These are phyloP conservation scores for Dyspetes luteomarginatus DNA, from an alignment of 2,888 invertebrate species.

Conservation along the genomic window DNA sequence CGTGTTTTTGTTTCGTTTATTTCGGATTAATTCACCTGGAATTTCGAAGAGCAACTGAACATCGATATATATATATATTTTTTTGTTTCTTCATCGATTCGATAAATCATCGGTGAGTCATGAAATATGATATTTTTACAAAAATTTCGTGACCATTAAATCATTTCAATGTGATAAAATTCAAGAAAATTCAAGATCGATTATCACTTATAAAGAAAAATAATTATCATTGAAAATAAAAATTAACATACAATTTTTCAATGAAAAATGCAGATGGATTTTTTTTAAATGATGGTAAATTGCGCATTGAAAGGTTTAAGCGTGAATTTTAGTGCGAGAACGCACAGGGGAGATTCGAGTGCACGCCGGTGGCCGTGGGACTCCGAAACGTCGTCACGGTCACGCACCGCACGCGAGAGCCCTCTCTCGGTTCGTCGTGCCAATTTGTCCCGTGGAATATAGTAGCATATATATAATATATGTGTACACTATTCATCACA, in stretches of 20 bases:
- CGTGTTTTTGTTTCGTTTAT: slow-evolving; percentile 19
- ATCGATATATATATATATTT: too few relatives aligned
- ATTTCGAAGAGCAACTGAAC: not conserved
- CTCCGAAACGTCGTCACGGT: slow-evolving; percentile 68
- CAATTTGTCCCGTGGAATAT: slow-evolving; percentile 67
- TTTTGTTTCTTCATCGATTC: too few relatives aligned
- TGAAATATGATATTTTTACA: not conserved
- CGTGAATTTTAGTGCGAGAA: slow-evolving; percentile 37
- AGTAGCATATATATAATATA: too few relatives aligned
- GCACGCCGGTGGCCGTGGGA: slow-evolving; percentile 68
- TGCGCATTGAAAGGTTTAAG: slow-evolving; percentile 51
- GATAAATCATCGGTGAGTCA: slow-evolving; percentile 23
- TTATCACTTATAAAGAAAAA: not conserved
- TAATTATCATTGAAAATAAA: not conserved
- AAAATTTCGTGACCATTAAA: not conserved
- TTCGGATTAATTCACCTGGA: slow-evolving; percentile 20
- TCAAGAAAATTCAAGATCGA: not conserved
- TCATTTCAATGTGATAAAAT: not conserved
- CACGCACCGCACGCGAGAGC: slow-evolving; percentile 61
- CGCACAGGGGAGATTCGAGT: slow-evolving; percentile 62
- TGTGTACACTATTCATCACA: too few relatives aligned
- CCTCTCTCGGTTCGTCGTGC: slow-evolving; percentile 60
- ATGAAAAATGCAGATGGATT: too few relatives aligned
- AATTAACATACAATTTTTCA: too few relatives aligned
- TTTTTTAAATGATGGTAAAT: slow-evolving; percentile 3